phyloP scores from a whole-genome alignment of 2,888 invertebrate genomes.

The Drosophila neotestacea region DNA sequence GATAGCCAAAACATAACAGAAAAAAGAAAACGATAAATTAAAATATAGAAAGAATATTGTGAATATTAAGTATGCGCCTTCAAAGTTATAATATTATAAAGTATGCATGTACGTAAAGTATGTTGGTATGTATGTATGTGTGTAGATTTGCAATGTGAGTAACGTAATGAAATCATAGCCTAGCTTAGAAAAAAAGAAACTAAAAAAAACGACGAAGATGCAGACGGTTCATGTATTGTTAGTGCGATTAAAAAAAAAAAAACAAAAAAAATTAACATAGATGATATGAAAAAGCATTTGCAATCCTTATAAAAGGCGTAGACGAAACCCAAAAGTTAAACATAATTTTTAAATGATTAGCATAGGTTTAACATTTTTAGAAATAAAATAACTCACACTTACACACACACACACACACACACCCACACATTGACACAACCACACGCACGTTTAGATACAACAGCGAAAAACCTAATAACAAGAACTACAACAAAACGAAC shows the following conservation, averaged over 20 bases:
- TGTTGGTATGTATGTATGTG: slow-evolving; percentile 37
- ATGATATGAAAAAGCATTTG: slow-evolving; percentile 66
- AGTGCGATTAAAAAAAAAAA: slow-evolving; percentile 35
- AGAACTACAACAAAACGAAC: slow-evolving; percentile 82
- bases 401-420: slow-evolving; percentile 26
- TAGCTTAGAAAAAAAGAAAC: slow-evolving; percentile 41
- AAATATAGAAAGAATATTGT: slow-evolving; percentile 69
- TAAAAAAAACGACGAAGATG: slow-evolving; percentile 5
- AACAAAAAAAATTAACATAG: slow-evolving; percentile 8
- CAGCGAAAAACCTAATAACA: slow-evolving; percentile 64
- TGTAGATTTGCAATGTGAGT: slow-evolving; percentile 61
- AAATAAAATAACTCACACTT: slow-evolving; percentile 50
- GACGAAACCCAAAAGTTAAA: slow-evolving; percentile 78
- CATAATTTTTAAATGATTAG: slow-evolving; percentile 76
- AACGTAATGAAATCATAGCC: slow-evolving; percentile 54
- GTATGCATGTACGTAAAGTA: slow-evolving; percentile 39
- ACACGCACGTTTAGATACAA: slow-evolving; percentile 38
- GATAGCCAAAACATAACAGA: slow-evolving; percentile 48
- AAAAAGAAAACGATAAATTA: slow-evolving; percentile 18
- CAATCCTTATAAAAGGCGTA: slow-evolving; percentile 67
- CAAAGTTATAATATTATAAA: slow-evolving; percentile 65
- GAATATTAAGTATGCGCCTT: slow-evolving; percentile 84
- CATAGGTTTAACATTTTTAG: slow-evolving; percentile 66
- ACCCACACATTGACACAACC: slow-evolving; percentile 19
- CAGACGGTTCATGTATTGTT: slow-evolving; percentile 69